Evolutionary conservation across 2,797 vertebrate genomes (phyloP).

Genomic region (Kryptolebias ocellatus): DNA sequence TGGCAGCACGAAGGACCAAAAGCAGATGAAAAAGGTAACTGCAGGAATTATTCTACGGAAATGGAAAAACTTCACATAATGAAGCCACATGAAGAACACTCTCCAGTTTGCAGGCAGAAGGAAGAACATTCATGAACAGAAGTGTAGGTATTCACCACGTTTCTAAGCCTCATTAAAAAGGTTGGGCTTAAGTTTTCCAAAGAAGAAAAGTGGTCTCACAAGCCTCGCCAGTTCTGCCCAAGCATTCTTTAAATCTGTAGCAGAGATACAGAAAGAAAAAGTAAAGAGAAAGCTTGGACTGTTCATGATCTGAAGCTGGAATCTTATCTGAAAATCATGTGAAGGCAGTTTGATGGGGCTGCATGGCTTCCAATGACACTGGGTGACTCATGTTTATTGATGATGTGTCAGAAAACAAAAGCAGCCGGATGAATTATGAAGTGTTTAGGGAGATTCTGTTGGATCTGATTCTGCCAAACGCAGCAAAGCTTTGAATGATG

Average conservation of each 20-base stretch:
- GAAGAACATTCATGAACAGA: not conserved
- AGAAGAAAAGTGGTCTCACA: not conserved
- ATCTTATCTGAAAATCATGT: slow-evolving; percentile 1
- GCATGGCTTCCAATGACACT: slow-evolving; percentile 1
- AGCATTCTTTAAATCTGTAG: not conserved
- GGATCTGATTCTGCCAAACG: slow-evolving; percentile 3
- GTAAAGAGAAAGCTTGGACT: not conserved
- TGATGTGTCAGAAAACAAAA: not conserved
- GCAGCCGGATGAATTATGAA: slow-evolving; percentile 5
- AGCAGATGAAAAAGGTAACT: not conserved
- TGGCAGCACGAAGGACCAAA: not conserved
- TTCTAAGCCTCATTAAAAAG: not conserved
- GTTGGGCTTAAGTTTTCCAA: not conserved
- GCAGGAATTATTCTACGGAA: not conserved
- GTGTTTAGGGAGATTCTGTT: not conserved
- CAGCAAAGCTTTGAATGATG: slow-evolving; percentile 1
- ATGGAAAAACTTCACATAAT: not conserved
- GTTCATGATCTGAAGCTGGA: not conserved
- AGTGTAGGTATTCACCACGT: not conserved
- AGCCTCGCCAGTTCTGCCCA: not conserved
- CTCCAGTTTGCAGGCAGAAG: not conserved
- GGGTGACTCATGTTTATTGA: not conserved
- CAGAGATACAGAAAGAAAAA: not conserved
- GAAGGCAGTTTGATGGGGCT: not conserved
- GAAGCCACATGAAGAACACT: not conserved